Base-by-base conservation (phyloP, 2,113 vertebrate genomes). In the Oncorhynchus nerka region DNA sequence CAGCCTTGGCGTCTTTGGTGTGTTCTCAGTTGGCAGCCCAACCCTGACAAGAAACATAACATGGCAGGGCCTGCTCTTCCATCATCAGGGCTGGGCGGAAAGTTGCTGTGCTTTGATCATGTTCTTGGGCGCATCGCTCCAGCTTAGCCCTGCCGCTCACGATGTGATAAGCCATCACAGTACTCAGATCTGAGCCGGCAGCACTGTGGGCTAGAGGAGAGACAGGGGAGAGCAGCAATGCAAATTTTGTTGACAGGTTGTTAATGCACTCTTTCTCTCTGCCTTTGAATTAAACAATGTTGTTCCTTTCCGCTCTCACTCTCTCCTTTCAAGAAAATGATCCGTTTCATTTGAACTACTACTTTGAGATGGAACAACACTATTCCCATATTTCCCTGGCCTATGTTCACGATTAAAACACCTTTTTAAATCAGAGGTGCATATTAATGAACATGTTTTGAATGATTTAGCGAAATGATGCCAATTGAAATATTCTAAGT, bases 191-290 rank as follows among this genome's bases (percentile, higher is more conserved):
- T 87, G 86, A 91, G 89, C 88, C 80, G 81, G 87, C 81, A 84
- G 85, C 81, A 84, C 82, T 57, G 22, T 70, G 79, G 79, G 81
- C 81, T 89, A 3, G 78, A 84, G 85, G 81, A 90, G 80, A 89
- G 84, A 77, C 76, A 78, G 81, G 80, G 85, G 85, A 78, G 84
- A 81, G 88, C 85, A 76, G 79, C 88, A 77, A 91, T 88, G 90
- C 88, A 88, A 87, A 92, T 93, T 88, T 88, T 92, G 89, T 91
- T 92, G 92, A 91, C 90, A 89, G 85, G 83, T 86, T 89, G 83
- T 89, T 88, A 82, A 89, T 80, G 87, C 82, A 79, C 76, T 79
- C 83, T 80, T 85, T 87, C 75, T 75, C 68, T 75, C 77, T 80
- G 77, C 80, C 81, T 88, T 89, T 88, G 81, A 92, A 85, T 86